Base-by-base conservation (phyloP, 2,888 invertebrate species). In the Drosophila paramelanica region DNA sequence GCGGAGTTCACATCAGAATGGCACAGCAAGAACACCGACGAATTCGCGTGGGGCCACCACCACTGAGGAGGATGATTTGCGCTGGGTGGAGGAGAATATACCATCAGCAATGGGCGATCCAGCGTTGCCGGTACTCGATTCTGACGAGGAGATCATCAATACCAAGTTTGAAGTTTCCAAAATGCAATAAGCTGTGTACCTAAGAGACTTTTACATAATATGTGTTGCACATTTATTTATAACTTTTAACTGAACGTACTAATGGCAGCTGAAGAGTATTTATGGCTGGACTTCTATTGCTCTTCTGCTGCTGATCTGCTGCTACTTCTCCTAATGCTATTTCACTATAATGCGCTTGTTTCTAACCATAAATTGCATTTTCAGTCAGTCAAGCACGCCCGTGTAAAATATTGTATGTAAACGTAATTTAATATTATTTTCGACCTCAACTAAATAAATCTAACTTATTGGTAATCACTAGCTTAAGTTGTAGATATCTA, bases 61-160 rank as follows among this genome's bases (percentile, higher is more conserved):
- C 70, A 93, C 93, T 13, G 93, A 95, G 91, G 96, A 96, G 81
- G 96, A 96, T 81, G 96, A 96, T 89, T 92, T 97, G 77, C 95
- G 97, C 89, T 98, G 98, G 98, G 96, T 98, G 6, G 98, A 98
- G 91, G 98, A 98, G 81, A 97, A 98, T 92, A 98, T 98, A 79
- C 97, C 97, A 1, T 94, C 96, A 31, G 93, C 95, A 10, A 93
- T 96, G 74, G 94, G 94, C 64, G 96, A 96, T 91, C 94, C 96
- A 68, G 92, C 96, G 88, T 80, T 95, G 91, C 93, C 95, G 81
- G 92, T 96, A 90, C 92, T 97, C 90, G 93, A 97, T 94, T 95
- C 95, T 0, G 95, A 96, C 89, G 97, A 97, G 93, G 97, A 97
- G 93, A 95, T 97, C 56, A 95, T 97, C 85, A 96, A 95, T 84